Evolutionary conservation across 1,140 invertebrate genomes (phyloP).

Genomic region (Saccostrea cuccullata): DNA sequence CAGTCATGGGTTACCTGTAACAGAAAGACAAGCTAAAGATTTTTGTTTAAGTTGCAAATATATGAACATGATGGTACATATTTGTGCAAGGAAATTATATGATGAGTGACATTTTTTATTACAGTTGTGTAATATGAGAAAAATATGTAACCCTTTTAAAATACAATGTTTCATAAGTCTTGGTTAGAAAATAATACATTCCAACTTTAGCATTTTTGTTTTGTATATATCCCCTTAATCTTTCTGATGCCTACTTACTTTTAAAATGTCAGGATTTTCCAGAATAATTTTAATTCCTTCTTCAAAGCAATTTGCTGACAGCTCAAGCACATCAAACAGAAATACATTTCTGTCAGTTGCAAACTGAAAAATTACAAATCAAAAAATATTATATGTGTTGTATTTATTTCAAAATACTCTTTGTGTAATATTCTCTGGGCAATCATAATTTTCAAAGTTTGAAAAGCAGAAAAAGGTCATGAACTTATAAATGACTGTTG

Average conservation of each 20-base stretch:
- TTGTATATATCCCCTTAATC: not conserved
- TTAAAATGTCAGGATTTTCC: constrained; percentile 60
- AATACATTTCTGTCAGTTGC: constrained; percentile 58
- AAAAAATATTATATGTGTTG: not conserved
- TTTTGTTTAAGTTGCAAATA: too few species aligned
- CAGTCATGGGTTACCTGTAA: constrained; percentile 70
- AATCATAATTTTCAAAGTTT: not conserved
- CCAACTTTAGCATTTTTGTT: too few species aligned
- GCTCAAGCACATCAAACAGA: constrained; percentile 66
- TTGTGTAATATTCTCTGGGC: not conserved
- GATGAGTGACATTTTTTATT: too few species aligned
- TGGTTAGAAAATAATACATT: too few species aligned
- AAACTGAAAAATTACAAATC: constrained; percentile 56
- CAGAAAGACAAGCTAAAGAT: not conserved
- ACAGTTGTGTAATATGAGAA: too few species aligned
- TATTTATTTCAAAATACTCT: too few species aligned
- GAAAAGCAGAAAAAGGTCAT: too few species aligned
- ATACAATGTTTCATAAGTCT: too few species aligned
- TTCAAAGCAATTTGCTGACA: constrained; percentile 62
- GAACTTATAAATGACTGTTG: too few species aligned
- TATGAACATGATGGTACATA: too few species aligned
- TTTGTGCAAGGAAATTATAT: too few species aligned
- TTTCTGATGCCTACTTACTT: constrained; percentile 53
- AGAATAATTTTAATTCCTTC: constrained; percentile 62
- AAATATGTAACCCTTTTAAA: too few species aligned